Evolutionary conservation across 2,888 invertebrate genomes (phyloP).

Genomic region (Metellina segmentata): DNA sequence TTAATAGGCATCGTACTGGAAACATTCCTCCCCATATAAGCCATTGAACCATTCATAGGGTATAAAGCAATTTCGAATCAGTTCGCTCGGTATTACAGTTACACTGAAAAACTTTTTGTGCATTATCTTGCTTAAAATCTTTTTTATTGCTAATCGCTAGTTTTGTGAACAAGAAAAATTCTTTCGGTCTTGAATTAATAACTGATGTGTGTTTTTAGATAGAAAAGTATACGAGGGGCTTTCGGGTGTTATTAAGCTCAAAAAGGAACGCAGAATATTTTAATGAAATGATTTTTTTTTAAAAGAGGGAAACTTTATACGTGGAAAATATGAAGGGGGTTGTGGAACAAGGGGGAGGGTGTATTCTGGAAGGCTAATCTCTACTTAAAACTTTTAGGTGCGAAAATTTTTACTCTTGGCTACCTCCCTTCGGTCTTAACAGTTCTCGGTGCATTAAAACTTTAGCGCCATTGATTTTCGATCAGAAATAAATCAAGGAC

Average conservation of each 20-base stretch:
- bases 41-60: background rate
- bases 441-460: constrained; percentile 65
- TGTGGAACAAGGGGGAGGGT: background rate
- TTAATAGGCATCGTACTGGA: background rate
- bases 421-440: constrained; percentile 27
- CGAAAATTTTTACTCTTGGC: constrained; percentile 51
- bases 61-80: background rate
- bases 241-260: background rate
- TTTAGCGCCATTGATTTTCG: constrained; percentile 73
- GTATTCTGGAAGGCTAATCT: constrained; percentile 49
- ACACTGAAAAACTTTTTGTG: background rate
- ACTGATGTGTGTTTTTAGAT: background rate
- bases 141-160: background rate
- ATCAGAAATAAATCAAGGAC: constrained; percentile 74
- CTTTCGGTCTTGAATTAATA: background rate
- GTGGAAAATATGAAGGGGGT: background rate
- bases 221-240: background rate
- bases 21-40: background rate
- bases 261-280: background rate
- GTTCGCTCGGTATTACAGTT: background rate
- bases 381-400: constrained; percentile 55
- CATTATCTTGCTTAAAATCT: background rate
- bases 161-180: background rate
- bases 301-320: background rate
- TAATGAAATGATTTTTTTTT: background rate